Base-by-base conservation (phyloP, 37 sponge, comb jelly and placozoan species). In the Agelas oroides region DNA sequence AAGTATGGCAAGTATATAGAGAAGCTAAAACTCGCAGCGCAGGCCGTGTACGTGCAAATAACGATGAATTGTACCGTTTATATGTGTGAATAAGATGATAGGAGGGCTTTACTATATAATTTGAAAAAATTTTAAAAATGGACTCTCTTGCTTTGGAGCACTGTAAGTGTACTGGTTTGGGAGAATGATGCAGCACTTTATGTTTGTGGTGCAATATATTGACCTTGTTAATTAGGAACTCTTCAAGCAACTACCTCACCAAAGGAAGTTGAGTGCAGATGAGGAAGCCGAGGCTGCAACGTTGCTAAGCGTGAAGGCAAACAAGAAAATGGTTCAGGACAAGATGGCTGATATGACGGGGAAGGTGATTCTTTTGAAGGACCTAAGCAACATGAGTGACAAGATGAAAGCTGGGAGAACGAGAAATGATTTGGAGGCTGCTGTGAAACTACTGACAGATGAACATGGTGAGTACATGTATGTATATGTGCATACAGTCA, bases 311-410 rank as follows among this genome's bases (percentile, higher is more conserved):
- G 3, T 82, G 31, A 68, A 80, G 37, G 69, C 70, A 36, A 80
- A 80, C 55, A 80, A 80, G 56, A 80, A 75, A 35, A 55, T 75
- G 57, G 24, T 75, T 15, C 57, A 75, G 53, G 69, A 67, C 33
- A 67, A 57, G 21, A 33, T 82, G 18, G 54, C 61, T 2, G 6
- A 18, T 24, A 18, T 15, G 54, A 74, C 53, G 38, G 84, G 84
- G 41, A 84, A 84, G 38, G 75, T 60, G 3, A 61, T 84, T 24
- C 59, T 73, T 1, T 31, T 70, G 15, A 81, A 81, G 24, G 82
- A 81, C 35, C 58, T 81, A 11, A 63, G 33, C n/a, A 84, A 84
- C 63, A 3, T 73, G 8, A 74, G 46, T 8, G 41, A 53, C 14
- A 25, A 34, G 56, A 35, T 21, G 30, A 71, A 84, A 23, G 8